A percentile compares a stretch with the other conserved stretches of the same genome.
These are phyloP conservation scores for Montipora capricornis DNA, from an alignment of 64 coral and sea anemone genomes.

Conservation along the genomic window DNA sequence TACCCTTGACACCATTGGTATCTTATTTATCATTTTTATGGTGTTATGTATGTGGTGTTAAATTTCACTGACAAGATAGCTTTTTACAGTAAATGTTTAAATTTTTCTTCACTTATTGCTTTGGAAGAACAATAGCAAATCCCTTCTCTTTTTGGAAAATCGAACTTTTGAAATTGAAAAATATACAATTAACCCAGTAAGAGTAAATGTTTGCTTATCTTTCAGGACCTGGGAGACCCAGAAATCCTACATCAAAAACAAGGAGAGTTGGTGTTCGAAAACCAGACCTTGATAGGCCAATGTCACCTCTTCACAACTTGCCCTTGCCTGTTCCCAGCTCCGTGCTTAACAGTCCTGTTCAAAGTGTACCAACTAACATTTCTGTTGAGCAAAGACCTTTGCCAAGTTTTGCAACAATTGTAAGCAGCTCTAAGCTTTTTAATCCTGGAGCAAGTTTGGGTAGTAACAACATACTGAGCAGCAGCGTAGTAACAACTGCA, in stretches of 20 bases:
- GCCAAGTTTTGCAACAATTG: constrained; percentile 94
- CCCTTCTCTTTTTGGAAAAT: background rate
- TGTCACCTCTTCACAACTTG: constrained; percentile 56
- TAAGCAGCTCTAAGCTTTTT: constrained; percentile 94
- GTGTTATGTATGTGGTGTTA: no score
- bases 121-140: no score
- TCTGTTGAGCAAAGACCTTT: constrained; percentile 85
- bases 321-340: constrained; percentile 70
- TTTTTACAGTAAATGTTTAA: no score
- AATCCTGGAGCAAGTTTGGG: constrained; percentile 66
- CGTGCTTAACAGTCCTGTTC: constrained; percentile 82
- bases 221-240: constrained; percentile 60
- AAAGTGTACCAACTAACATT: constrained; percentile 95
- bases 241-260: constrained; percentile 37
- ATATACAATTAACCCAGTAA: background rate
- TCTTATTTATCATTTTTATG: no score
- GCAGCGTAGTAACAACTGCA: constrained; percentile 30
- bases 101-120: no score
- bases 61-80: no score
- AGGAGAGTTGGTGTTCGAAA: constrained; percentile 44
- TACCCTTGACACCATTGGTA: no score
- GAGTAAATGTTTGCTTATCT: background rate
- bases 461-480: constrained; percentile 8
- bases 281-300: constrained; percentile 43
- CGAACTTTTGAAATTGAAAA: background rate